Evolutionary conservation across 2,888 invertebrate species (phyloP), one percentile per base, ranked within the genome.

Genomic region (Frankliniella intonsa): DNA sequence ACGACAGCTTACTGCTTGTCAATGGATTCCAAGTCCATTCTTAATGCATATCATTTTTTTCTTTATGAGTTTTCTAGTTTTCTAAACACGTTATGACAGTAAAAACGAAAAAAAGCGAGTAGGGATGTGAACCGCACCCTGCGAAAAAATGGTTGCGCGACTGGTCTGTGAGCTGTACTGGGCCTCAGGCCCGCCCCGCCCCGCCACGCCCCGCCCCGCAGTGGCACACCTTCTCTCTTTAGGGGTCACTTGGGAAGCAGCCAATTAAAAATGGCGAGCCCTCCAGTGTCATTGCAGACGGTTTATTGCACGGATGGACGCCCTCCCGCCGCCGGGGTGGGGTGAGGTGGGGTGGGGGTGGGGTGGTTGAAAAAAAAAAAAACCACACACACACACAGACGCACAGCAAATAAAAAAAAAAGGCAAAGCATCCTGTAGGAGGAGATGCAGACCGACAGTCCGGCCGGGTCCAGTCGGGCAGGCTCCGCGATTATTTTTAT

Each of bases 241-340:
- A 76, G 69, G 25, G 69, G 25, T 76, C 69, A 76, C 69, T 76
- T 76, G 69, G 69, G 69, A 76, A 76, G 69, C 25, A 76, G 69
- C 69, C 69, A 76, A 76, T 76, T 76, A 76, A 76, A 76, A 76
- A 76, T 76, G 69, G 69, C 69, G 38, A 38, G 69, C 69, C 69
- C 22, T 25, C 69, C 69, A 76, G 69, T 76, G 69, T 76, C 69
- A 76, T 76, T 76, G 22, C 69, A 25, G 69, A 25, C 69, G 25
- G 22, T 76, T 76, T 76, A 76, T 76, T 76, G 69, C 69, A 25
- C 38, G 25, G 25, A 25, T 25, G 69, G 55, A 19, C 38, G 38
- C 38, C 38, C 38, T 38, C 38, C 38, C 38, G 38, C 38, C 38
- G 5, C 38, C 5, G 62, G 62, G 62, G n/a, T 62, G 62, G 62